Conservation (phyloP, 2,888 invertebrate species). For the Erebia ligea region DNA sequence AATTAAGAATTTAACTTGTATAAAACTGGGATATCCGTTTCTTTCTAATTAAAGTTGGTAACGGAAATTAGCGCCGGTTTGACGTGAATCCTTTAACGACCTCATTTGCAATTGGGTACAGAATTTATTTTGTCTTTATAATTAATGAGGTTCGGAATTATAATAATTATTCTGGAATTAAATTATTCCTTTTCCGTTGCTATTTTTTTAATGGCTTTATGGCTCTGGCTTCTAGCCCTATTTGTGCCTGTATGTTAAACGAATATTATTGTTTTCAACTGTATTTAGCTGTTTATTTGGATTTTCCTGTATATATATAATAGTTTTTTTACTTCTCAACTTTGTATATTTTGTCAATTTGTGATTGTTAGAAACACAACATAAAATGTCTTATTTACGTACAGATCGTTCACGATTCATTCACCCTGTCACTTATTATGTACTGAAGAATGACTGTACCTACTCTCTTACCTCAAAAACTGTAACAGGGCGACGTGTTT, state of each 20-base stretch:
- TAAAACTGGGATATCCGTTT: constrained; percentile 19
- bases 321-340: too few relatives aligned
- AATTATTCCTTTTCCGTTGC: neutral
- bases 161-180: neutral
- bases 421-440: too few relatives aligned
- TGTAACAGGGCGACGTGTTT: too few relatives aligned
- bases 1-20: neutral
- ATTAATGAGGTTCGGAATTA: neutral
- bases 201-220: neutral
- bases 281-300: neutral
- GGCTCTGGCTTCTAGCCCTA: too few relatives aligned
- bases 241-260: too few relatives aligned
- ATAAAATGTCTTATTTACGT: too few relatives aligned
- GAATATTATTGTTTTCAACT: too few relatives aligned
- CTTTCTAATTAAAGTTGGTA: constrained; percentile 24
- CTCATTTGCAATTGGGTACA: constrained; percentile 37
- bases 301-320: neutral
- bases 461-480: too few relatives aligned
- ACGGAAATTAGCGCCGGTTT: constrained; percentile 42
- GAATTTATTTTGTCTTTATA: constrained; percentile 21
- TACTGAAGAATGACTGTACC: too few relatives aligned
- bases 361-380: too few relatives aligned
- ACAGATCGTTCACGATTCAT: too few relatives aligned
- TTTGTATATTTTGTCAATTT: too few relatives aligned
- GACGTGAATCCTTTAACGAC: constrained; percentile 43